Evolutionary conservation across 2,797 vertebrate species (phyloP).

Genomic region (Pteropus rufus): DNA sequence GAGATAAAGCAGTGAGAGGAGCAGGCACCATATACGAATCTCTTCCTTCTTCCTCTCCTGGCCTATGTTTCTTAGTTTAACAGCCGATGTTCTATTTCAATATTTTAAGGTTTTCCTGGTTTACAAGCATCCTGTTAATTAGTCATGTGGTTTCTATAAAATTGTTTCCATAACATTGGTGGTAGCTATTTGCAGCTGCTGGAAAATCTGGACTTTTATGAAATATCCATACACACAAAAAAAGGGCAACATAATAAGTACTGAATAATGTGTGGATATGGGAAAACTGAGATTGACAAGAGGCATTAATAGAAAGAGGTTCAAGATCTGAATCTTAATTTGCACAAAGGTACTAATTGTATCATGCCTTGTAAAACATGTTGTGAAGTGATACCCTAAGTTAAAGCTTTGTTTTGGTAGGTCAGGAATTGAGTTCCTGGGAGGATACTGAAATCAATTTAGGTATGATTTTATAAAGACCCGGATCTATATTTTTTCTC

Average conservation of each 20-base stretch:
- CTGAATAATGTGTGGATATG: neutral
- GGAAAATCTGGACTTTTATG: conserved; percentile 38
- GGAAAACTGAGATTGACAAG: neutral
- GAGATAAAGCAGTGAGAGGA: neutral
- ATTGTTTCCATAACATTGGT: conserved; percentile 50
- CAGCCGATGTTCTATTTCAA: conserved; percentile 31
- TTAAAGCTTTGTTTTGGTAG: neutral
- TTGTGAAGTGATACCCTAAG: neutral
- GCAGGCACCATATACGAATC: neutral
- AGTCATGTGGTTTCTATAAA: conserved; percentile 59
- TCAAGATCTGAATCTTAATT: neutral
- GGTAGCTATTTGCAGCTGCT: conserved; percentile 50
- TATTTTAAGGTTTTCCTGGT: conserved; percentile 48
- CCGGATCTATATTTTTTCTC: neutral
- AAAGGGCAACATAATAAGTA: conserved; percentile 13
- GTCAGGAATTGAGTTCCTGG: neutral
- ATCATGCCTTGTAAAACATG: neutral
- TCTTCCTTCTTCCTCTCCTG: neutral
- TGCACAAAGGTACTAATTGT: neutral
- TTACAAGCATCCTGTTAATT: conserved; percentile 68
- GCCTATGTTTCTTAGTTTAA: conserved; percentile 53
- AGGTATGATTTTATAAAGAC: neutral
- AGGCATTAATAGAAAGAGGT: neutral
- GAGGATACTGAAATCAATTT: neutral
- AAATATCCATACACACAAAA: conserved; percentile 35